Base-by-base conservation (phyloP, 2,797 vertebrate genomes). In the Anguilla marmorata region DNA sequence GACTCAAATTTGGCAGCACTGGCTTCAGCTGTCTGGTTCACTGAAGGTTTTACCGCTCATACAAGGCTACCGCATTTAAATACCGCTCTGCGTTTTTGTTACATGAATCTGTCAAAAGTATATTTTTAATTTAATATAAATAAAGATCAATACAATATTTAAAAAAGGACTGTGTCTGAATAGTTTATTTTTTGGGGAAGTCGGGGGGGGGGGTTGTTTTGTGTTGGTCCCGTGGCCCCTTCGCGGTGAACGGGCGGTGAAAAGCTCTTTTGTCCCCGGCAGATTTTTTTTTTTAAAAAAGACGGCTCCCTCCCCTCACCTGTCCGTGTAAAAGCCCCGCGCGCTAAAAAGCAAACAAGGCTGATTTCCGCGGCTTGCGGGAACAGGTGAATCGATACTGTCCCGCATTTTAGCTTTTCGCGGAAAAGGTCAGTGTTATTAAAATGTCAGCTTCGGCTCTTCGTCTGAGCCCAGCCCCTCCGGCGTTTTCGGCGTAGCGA, bases 111-210 rank as follows among this genome's bases (percentile, higher is more conserved):
- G 98, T 99, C 97, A 97, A 98, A 97, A 98, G 97, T 99, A 98
- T 99, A 99, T 99, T 99, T 99, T 99, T 99, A 98, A 99, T 99
- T 99, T 99, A 99, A 98, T 99, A 99, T 98, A 97, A 99, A 99
- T 98, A 97, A 99, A 98, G 97, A 98, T 98, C 96, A 98, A 98
- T 98, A 98, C 97, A 96, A 96, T 98, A 98, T 92, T 94, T 88
- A 85, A 41, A 86, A 37, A 27, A 16, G 27, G 87, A 88, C 80
- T 1, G 87, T 85, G 76, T 85, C 48, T 5, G 88, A 87, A 1
- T 88, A 84, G 27, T 80, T 89, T 88, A n/a, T n/a, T 63, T 84
- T n/a, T 14, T 0, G 86, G 11, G 86, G 21, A 48, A 27, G n/a
- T 21, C 24, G 33, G 14, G 16, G 41, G 1, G 69, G 24, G n/a